These are phyloP conservation scores for Pseudocheirus occidentalis DNA, from an alignment of 2,797 vertebrate species.

Conservation along the genomic window DNA sequence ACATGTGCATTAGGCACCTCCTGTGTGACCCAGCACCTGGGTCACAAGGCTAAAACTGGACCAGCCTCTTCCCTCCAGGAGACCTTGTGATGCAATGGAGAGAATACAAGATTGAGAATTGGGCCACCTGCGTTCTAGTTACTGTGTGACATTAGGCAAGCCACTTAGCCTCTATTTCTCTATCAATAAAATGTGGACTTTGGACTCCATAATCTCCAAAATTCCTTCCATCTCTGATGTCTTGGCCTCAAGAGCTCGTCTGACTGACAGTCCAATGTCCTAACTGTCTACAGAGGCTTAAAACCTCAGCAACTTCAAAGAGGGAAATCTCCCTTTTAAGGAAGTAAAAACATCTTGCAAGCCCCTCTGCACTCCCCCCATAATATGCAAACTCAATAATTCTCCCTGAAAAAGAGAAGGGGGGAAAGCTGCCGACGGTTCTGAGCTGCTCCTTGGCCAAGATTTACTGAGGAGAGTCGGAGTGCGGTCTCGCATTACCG, in stretches of 20 bases:
- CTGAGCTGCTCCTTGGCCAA: slow-evolving; percentile 40
- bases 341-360: slow-evolving; percentile 41
- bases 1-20: background rate
- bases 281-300: background rate
- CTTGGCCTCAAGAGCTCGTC: background rate
- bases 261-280: background rate
- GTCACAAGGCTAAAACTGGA: background rate
- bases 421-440: background rate
- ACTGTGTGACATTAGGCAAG: background rate
- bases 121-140: background rate
- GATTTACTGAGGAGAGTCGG: slow-evolving; percentile 68
- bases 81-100: background rate
- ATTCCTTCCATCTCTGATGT: background rate
- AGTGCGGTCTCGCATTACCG: slow-evolving; percentile 71
- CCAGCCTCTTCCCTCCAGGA: background rate
- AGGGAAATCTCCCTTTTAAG: background rate
- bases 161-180: background rate
- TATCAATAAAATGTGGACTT: background rate
- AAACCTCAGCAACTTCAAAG: background rate
- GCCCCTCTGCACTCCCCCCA: background rate
- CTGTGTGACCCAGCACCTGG: background rate
- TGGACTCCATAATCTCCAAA: background rate
- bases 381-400: slow-evolving; percentile 21
- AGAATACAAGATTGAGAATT: background rate
- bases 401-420: background rate